A percentile compares a stretch with the other conserved stretches of the same genome.
phyloP scores from a whole-genome alignment of 2,797 vertebrate species.

The Rhinatrema bivittatum region DNA sequence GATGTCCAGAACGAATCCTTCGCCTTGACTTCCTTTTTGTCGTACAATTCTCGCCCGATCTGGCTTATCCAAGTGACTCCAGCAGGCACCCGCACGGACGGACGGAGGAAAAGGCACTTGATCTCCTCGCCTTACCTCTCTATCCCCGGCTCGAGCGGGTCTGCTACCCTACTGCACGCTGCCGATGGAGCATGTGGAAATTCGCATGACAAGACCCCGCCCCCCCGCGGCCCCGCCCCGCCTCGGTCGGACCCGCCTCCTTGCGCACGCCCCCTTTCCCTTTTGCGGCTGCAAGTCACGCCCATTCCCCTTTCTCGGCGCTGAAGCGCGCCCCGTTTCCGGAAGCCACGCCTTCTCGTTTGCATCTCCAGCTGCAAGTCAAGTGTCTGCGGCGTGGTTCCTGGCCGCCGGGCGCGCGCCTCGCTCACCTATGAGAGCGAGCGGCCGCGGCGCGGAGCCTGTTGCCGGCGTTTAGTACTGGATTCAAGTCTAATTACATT shows the following conservation, averaged over 20 bases:
- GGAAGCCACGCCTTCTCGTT: too few relatives aligned
- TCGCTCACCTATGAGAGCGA: too few relatives aligned
- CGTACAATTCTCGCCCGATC: background rate
- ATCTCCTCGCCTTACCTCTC: background rate
- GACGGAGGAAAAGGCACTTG: too few relatives aligned
- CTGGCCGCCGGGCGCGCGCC: too few relatives aligned
- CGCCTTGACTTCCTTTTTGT: background rate
- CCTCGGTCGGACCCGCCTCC: too few relatives aligned
- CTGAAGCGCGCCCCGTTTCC: too few relatives aligned
- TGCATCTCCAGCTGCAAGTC: too few relatives aligned
- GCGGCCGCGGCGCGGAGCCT: too few relatives aligned
- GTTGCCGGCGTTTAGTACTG: too few relatives aligned
- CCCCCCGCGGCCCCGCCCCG: constrained; percentile 3
- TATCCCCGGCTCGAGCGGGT: constrained; percentile 7
- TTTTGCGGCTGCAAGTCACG: background rate
- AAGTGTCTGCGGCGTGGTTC: too few relatives aligned
- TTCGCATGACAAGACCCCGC: constrained; percentile 15
- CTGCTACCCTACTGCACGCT: constrained; percentile 39
- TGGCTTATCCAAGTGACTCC: background rate
- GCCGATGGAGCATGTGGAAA: constrained; percentile 29
- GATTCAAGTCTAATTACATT: too few relatives aligned
- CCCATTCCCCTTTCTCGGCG: too few relatives aligned
- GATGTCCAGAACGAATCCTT: background rate
- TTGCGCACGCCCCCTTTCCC: background rate
- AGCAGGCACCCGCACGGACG: background rate